Conservation (phyloP, 2,113 vertebrate species). For the Hyperopisus bebe region DNA sequence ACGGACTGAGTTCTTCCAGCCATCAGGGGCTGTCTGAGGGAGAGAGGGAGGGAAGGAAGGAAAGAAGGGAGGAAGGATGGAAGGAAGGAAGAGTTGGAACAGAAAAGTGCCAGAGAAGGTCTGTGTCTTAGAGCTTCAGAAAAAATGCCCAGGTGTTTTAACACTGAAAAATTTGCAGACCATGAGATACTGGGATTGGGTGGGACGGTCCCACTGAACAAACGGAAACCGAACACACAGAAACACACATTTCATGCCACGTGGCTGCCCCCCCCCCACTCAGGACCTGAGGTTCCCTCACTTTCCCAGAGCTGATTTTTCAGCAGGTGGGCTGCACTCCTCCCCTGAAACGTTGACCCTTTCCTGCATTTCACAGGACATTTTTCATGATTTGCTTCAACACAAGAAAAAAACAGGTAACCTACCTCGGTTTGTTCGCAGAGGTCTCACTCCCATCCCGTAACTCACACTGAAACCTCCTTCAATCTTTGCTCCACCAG, state of each 20-base stretch:
- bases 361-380: not conserved
- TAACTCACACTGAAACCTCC: not conserved
- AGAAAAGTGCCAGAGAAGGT: not conserved
- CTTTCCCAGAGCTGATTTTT: not conserved
- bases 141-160: not conserved
- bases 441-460: too few relatives aligned
- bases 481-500: not conserved
- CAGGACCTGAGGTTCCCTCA: too few relatives aligned
- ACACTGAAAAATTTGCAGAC: not conserved
- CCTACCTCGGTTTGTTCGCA: not conserved
- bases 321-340: not conserved
- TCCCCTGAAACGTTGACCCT: not conserved
- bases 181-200: not conserved
- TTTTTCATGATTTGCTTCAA: not conserved
- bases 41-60: not conserved
- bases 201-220: not conserved
- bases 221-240: not conserved
- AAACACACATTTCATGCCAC: not conserved
- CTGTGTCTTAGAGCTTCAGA: not conserved
- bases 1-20: conserved; percentile 97
- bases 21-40: conserved; percentile 87
- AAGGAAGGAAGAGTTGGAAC: not conserved
- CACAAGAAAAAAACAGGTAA: not conserved
- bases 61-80: not conserved
- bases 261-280: not conserved